Evolutionary conservation across 2,888 invertebrate genomes (phyloP).

Genomic region (Nephrotoma appendiculata): DNA sequence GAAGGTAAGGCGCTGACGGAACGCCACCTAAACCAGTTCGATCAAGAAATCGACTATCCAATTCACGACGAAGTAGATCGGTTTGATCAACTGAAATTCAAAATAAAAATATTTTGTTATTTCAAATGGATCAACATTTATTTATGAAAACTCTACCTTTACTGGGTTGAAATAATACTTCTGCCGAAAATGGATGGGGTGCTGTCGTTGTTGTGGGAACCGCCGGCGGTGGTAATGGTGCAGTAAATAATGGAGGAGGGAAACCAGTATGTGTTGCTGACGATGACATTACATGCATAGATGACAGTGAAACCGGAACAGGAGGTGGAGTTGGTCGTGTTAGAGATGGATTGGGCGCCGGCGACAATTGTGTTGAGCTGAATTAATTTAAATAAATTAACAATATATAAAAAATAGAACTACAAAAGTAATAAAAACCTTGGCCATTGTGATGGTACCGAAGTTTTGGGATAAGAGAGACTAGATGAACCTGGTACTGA

Average conservation of each 20-base stretch:
- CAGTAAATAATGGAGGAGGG: slow-evolving; percentile 52
- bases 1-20: slow-evolving; percentile 41
- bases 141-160: slow-evolving; percentile 32
- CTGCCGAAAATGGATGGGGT: slow-evolving; percentile 76
- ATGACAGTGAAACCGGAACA: slow-evolving; percentile 14
- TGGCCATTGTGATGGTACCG: slow-evolving; percentile 22
- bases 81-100: slow-evolving; percentile 46
- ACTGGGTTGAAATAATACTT: slow-evolving; percentile 76
- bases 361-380: slow-evolving; percentile 32
- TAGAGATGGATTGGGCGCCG: slow-evolving; percentile 34
- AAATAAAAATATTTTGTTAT: background rate
- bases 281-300: slow-evolving; percentile 33
- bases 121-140: background rate
- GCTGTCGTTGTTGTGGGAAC: slow-evolving; percentile 36
- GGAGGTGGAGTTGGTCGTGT: slow-evolving; percentile 41
- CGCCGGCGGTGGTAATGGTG: slow-evolving; percentile 41
- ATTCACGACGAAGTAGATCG: slow-evolving; percentile 73
- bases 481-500: slow-evolving; percentile 18
- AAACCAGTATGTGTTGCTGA: slow-evolving; percentile 33
- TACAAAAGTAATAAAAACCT: slow-evolving; percentile 18
- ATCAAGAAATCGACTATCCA: slow-evolving; percentile 81
- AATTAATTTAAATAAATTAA: slow-evolving; percentile 13
- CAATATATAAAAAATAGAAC: background rate
- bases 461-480: slow-evolving; percentile 24
- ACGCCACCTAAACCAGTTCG: slow-evolving; percentile 53